Evolutionary conservation across 2,888 invertebrate species (phyloP), one percentile per base, ranked within the genome.

Genomic region (Clepsis dumicolana): DNA sequence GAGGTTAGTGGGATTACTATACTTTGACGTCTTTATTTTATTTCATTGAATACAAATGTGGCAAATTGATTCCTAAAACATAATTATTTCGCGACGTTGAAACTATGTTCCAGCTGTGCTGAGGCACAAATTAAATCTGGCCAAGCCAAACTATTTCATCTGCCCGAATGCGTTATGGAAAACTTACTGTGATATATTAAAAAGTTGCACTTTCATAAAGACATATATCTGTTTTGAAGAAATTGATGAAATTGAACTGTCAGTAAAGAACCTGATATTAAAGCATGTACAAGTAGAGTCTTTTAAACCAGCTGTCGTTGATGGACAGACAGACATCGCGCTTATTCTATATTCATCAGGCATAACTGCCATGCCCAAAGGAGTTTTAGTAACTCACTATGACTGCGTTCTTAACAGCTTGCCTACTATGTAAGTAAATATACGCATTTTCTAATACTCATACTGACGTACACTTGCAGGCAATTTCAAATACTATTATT

Each of bases 331-430:
- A 14, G 50, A 50, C 24, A 24, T 14, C 18, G 44, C 44, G 8
- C 44, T 44, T 44, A 44, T 44, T 44, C 18, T 44, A 1, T 44
- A 44, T 44, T 50, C 50, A 16, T 50, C 50, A 25, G 50, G 50
- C 4, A 50, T 25, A 4, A 50, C 50, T 2, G 24, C 24, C 50
- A 24, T 14, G 24, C 25, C 50, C 7, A 50, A 50, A 25, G 50
- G 24, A 50, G 14, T 50, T 50, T 1, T 14, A 25, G 12, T 50
- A 21, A 50, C 50, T 50, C 50, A 50, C 14, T 18, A 18, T 21
- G 12, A 3, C 14, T 50, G 50, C 8, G 14, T 50, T 1, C 3
- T 25, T 1, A 14, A 14, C 12, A 24, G 50, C 14, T 24, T 7
- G 14, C 50, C 50, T 18, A 10, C 18, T 8, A 44, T 8, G 44